Percentiles rank a stretch among this genome's conserved stretches.
phyloP scores from a whole-genome alignment of 2,113 vertebrate species.

The Larimichthys polyactis region DNA sequence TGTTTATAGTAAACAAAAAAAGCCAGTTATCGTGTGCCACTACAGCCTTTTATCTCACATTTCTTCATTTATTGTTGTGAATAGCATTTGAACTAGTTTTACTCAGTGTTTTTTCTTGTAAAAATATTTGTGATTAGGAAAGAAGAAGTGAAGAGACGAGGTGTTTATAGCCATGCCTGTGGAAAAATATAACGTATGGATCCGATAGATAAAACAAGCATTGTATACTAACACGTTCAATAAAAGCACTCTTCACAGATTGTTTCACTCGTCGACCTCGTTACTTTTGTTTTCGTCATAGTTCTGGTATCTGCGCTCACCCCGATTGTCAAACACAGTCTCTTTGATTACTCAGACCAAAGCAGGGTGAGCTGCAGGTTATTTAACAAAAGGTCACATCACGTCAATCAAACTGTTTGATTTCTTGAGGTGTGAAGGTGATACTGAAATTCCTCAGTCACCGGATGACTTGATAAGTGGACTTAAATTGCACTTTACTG shows the following conservation, averaged over 20 bases:
- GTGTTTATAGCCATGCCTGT: slow-evolving; percentile 23
- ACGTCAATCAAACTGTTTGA: slow-evolving; percentile 2
- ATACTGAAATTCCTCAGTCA: background rate
- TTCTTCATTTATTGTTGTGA: slow-evolving; percentile 52
- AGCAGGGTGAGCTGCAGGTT: background rate
- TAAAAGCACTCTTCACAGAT: slow-evolving; percentile 63
- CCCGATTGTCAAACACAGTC: background rate
- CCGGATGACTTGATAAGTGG: background rate
- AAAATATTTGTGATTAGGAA: background rate
- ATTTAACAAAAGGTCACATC: background rate
- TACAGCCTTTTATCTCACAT: slow-evolving; percentile 12
- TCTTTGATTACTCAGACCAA: background rate
- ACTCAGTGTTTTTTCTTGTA: slow-evolving; percentile 26
- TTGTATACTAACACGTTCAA: slow-evolving; percentile 64
- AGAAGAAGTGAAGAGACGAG: background rate
- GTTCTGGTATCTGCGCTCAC: background rate
- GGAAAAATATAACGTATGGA: slow-evolving; percentile 3
- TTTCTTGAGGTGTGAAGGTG: background rate
- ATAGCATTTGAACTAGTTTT: slow-evolving; percentile 32
- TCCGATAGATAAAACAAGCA: slow-evolving; percentile 10
- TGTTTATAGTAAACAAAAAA: slow-evolving; percentile 21
- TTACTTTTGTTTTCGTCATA: background rate
- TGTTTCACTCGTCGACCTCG: background rate
- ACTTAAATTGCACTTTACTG: background rate
- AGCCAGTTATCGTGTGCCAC: slow-evolving; percentile 26